Evolutionary conservation across 2,113 vertebrate species (phyloP).

Genomic region (Brachirus orientalis): DNA sequence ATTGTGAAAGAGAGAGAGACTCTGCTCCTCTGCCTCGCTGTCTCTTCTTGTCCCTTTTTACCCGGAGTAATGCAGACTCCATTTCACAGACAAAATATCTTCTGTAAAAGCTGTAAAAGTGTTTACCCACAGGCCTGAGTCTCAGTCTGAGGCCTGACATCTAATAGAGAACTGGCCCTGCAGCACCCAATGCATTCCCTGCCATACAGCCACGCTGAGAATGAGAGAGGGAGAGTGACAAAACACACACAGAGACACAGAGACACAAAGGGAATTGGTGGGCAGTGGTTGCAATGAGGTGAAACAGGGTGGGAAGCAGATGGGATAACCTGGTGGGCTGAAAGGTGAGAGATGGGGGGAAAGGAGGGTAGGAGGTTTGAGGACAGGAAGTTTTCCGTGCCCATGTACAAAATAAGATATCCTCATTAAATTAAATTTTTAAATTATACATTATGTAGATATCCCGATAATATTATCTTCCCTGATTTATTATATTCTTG

Average conservation of each 20-base stretch:
- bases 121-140: constrained; percentile 82
- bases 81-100: constrained; percentile 83
- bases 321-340: constrained; percentile 7
- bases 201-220: constrained; percentile 46
- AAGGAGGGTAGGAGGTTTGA: constrained; percentile 18
- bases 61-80: constrained; percentile 76
- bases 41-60: constrained; percentile 55
- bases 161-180: constrained; percentile 80
- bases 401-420: too few relatives aligned
- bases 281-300: constrained; percentile 22
- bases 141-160: constrained; percentile 83
- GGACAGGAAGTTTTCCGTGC: constrained; percentile 28
- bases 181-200: constrained; percentile 67
- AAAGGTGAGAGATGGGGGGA: constrained; percentile 8
- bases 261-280: neutral
- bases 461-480: too few relatives aligned
- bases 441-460: too few relatives aligned
- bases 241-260: neutral
- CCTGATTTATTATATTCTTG: too few relatives aligned
- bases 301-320: constrained; percentile 13
- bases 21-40: constrained; percentile 29
- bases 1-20: constrained; percentile 32
- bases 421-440: too few relatives aligned
- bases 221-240: constrained; percentile 17
- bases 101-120: constrained; percentile 83